Percentiles rank a stretch among this genome's conserved stretches.
Conservation (phyloP, 1,140 invertebrate genomes). For the Bombus terrestris region DNA sequence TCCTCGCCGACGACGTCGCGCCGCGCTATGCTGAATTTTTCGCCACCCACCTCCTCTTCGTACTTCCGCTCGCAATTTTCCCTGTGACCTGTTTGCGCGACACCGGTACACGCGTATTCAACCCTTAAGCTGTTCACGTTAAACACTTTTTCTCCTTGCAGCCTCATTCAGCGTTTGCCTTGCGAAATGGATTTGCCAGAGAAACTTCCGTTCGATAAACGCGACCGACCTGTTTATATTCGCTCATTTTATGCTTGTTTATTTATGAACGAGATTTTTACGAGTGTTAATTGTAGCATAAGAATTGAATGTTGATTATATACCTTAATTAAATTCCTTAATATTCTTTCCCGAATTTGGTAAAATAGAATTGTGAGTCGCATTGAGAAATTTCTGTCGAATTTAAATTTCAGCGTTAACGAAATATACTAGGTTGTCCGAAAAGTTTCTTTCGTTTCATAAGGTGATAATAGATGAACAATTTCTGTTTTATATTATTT, state of each 20-base stretch:
- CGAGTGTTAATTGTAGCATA: neutral
- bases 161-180: neutral
- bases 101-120: neutral
- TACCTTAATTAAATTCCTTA: neutral
- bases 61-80: conserved; percentile 47
- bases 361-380: no score
- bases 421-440: no score
- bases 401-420: no score
- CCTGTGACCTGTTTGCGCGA: conserved; percentile 31
- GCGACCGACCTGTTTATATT: no score
- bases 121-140: neutral
- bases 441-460: no score
- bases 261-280: neutral
- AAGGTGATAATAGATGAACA: no score
- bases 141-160: conserved; percentile 6
- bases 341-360: neutral
- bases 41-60: conserved; percentile 18
- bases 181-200: conserved; percentile 2
- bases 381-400: no score
- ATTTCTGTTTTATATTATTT: no score
- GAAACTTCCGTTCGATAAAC: neutral
- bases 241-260: neutral
- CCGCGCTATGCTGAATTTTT: conserved; percentile 30
- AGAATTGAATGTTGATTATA: neutral
- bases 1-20: conserved; percentile 14